Evolutionary conservation across 2,888 invertebrate genomes (phyloP).

Genomic region (Drosophila leonis): DNA sequence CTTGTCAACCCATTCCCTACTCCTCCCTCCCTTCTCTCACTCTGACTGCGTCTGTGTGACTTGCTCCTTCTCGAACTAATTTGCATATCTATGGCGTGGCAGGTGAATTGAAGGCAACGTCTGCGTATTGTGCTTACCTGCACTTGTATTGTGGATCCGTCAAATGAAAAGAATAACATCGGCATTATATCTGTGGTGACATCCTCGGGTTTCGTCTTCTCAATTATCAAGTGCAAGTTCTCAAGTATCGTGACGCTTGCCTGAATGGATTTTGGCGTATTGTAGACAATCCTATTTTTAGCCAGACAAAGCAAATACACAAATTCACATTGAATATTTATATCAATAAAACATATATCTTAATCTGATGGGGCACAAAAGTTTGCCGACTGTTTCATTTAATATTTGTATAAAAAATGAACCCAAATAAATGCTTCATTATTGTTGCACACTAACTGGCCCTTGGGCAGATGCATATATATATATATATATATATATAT

Average conservation of each 20-base stretch:
- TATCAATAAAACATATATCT: not conserved
- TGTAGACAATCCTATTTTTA: constrained; percentile 88
- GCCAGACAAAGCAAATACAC: constrained; percentile 56
- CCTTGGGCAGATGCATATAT: constrained; percentile 1
- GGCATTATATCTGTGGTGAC: constrained; percentile 93
- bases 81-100: constrained; percentile 62
- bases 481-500: constrained; percentile 4
- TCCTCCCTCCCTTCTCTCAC: not conserved
- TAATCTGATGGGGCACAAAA: constrained; percentile 18
- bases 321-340: constrained; percentile 5
- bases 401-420: constrained; percentile 13
- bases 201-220: constrained; percentile 93
- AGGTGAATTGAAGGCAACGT: constrained; percentile 16
- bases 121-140: constrained; percentile 88
- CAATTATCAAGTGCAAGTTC: constrained; percentile 94
- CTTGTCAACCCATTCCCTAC: constrained; percentile 53
- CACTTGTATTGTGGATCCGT: constrained; percentile 94
- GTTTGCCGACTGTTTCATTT: constrained; percentile 33
- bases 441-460: constrained; percentile 27
- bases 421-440: constrained; percentile 23
- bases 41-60: not conserved
- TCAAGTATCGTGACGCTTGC: constrained; percentile 95
- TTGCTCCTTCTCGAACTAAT: constrained; percentile 39
- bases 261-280: constrained; percentile 92
- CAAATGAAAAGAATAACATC: constrained; percentile 93